Conservation (phyloP, 2,113 vertebrate species). For the Spea multiplicata region DNA sequence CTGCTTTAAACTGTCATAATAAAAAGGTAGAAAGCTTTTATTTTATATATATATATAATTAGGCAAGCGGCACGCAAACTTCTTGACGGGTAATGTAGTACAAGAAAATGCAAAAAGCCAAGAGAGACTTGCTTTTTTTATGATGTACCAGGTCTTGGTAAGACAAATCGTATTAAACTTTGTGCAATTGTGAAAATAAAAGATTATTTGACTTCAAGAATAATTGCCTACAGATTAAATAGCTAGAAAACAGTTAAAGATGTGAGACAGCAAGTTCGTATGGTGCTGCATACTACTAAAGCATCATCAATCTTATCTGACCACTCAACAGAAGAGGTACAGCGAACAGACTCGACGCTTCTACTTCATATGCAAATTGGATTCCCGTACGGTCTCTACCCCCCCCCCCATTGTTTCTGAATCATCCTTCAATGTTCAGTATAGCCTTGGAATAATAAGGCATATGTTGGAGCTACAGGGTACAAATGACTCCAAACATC, state of each 20-base stretch:
- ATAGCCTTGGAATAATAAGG: constrained; percentile 32
- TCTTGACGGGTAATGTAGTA: too few species aligned
- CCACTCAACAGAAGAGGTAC: not conserved
- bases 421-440: constrained; percentile 27
- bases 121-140: too few species aligned
- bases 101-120: too few species aligned
- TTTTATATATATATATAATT: too few species aligned
- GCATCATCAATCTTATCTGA: constrained; percentile 25
- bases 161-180: too few species aligned
- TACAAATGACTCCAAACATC: not conserved
- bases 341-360: constrained; percentile 1
- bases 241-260: not conserved
- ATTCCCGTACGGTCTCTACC: constrained; percentile 9
- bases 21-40: too few species aligned
- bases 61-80: too few species aligned
- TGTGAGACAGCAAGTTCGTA: not conserved
- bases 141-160: too few species aligned
- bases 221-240: not conserved
- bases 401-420: constrained; percentile 8
- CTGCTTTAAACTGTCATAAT: too few species aligned
- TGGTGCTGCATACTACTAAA: constrained; percentile 18
- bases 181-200: not conserved
- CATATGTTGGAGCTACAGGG: not conserved
- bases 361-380: constrained; percentile 34
- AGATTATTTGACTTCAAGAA: not conserved